Percentiles rank a stretch among this genome's conserved stretches.
Conservation (phyloP, 2,888 invertebrate genomes). For the Orgyia antiqua region DNA sequence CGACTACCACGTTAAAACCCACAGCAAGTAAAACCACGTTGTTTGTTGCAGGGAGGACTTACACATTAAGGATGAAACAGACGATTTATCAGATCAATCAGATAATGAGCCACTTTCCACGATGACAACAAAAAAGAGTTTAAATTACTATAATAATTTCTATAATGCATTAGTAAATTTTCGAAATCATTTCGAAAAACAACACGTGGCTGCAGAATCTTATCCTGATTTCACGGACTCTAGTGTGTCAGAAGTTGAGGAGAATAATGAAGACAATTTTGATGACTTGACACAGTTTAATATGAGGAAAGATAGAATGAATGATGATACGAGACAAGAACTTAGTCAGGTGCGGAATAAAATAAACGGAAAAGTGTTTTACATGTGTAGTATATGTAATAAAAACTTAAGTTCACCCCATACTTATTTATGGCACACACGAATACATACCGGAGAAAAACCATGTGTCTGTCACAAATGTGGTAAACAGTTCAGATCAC, state of each 20-base stretch:
- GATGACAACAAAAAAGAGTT: constrained; percentile 28
- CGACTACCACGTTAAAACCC: constrained; percentile 51
- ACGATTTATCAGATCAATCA: constrained; percentile 18
- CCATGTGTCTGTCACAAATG: constrained; percentile 82
- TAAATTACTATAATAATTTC: constrained; percentile 37
- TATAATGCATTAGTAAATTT: constrained; percentile 51
- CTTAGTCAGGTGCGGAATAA: constrained; percentile 46
- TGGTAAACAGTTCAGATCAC: constrained; percentile 82
- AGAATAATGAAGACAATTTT: constrained; percentile 29
- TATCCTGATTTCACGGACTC: constrained; percentile 41
- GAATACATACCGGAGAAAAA: constrained; percentile 82
- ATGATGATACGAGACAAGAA: constrained; percentile 49
- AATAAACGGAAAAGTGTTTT: constrained; percentile 72
- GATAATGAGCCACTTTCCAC: constrained; percentile 48
- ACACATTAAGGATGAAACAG: constrained; percentile 9
- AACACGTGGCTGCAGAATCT: constrained; percentile 24
- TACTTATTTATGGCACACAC: constrained; percentile 79
- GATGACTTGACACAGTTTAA: constrained; percentile 59
- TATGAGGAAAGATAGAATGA: constrained; percentile 51
- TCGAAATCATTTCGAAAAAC: constrained; percentile 43
- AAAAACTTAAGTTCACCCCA: constrained; percentile 79
- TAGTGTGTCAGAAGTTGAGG: constrained; percentile 29
- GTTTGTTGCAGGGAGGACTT: constrained; percentile 57
- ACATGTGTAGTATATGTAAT: constrained; percentile 77
- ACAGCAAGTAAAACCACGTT: constrained; percentile 41